A percentile compares a stretch with the other conserved stretches of the same genome.
phyloP scores from a whole-genome alignment of 2,888 invertebrate species.

The Bembecia ichneumoniformis region DNA sequence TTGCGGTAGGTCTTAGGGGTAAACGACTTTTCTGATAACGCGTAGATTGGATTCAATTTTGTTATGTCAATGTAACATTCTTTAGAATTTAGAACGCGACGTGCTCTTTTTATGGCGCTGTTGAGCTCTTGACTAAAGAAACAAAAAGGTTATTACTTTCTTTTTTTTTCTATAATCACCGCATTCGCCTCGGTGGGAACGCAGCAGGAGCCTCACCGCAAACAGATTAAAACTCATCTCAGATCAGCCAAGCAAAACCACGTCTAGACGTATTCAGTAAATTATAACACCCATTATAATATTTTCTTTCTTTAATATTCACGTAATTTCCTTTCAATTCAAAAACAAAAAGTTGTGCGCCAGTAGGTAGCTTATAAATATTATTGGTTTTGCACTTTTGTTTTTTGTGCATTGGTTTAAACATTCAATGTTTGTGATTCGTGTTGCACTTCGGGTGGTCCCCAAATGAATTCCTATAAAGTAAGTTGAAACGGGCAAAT shows the following conservation, averaged over 20 bases:
- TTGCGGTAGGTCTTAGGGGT: slow-evolving; percentile 61
- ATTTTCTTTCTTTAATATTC: slow-evolving; percentile 22
- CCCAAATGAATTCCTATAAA: slow-evolving; percentile 16
- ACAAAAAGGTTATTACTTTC: slow-evolving; percentile 28
- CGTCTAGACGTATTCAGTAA: slow-evolving; percentile 44
- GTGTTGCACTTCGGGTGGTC: slow-evolving; percentile 46
- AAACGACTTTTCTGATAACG: slow-evolving; percentile 32
- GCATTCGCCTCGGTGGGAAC: slow-evolving; percentile 51
- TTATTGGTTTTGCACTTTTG: slow-evolving; percentile 18
- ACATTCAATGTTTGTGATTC: slow-evolving; percentile 14
- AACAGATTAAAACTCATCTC: slow-evolving; percentile 35
- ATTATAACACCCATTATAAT: slow-evolving; percentile 30
- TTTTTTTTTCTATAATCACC: slow-evolving; percentile 34
- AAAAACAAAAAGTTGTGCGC: slow-evolving; percentile 5
- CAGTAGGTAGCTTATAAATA: neutral
- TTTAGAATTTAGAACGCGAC: slow-evolving; percentile 8
- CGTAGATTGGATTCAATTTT: neutral
- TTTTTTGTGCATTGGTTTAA: slow-evolving; percentile 27
- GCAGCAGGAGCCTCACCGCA: slow-evolving; percentile 55
- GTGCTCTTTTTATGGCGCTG: slow-evolving; percentile 16
- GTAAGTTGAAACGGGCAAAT: slow-evolving; percentile 16
- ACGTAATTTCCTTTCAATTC: slow-evolving; percentile 31
- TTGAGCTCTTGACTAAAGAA: slow-evolving; percentile 33
- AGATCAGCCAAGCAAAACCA: slow-evolving; percentile 53
- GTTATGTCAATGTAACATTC: slow-evolving; percentile 1